Conservation (phyloP, 1,140 invertebrate genomes). For the Drosophila eugracilis region DNA sequence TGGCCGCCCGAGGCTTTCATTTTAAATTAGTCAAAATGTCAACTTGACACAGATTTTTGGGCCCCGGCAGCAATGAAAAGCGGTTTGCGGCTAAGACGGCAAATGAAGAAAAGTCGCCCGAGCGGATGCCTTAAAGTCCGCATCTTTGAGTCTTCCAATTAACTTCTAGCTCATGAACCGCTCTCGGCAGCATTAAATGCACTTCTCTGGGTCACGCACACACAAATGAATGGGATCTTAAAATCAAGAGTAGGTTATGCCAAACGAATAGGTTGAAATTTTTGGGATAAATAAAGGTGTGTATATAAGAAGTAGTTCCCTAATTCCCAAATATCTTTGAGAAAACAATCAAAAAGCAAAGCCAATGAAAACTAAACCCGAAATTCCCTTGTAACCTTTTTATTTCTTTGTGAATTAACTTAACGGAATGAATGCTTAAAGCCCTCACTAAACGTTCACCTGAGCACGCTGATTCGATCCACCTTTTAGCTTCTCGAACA, state of each 20-base stretch:
- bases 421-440: conserved; percentile 11
- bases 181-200: conserved; percentile 4
- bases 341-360: neutral
- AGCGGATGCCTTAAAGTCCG: conserved; percentile 35
- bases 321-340: too few relatives aligned
- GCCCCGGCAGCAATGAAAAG: conserved; percentile 47
- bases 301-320: too few relatives aligned
- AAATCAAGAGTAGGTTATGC: too few relatives aligned
- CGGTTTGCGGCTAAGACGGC: conserved; percentile 41
- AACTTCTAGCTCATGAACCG: conserved; percentile 30
- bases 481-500: conserved; percentile 31
- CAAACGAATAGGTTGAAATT: too few relatives aligned
- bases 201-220: neutral
- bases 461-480: conserved; percentile 15
- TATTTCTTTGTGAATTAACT: neutral
- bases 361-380: neutral
- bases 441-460: conserved; percentile 31
- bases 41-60: conserved; percentile 79
- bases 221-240: neutral
- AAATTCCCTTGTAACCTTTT: neutral
- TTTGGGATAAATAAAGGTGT: too few relatives aligned
- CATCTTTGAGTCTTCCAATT: conserved; percentile 43
- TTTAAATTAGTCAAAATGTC: conserved; percentile 82
- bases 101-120: conserved; percentile 19
- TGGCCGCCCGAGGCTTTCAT: conserved; percentile 46